Conservation (phyloP, 2,888 invertebrate genomes). For the Spodoptera exigua region DNA sequence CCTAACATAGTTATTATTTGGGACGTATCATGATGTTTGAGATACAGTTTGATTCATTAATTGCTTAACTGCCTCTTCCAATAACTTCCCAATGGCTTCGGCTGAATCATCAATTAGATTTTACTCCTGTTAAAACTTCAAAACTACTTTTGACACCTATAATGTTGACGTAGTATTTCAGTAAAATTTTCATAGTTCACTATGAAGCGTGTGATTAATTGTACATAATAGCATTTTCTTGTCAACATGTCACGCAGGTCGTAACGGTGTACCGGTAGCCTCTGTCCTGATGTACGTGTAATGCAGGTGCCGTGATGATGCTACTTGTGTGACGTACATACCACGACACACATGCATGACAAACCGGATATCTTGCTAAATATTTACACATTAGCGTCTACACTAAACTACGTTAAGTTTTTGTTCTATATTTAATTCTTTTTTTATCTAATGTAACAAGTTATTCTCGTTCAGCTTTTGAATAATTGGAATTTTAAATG, state of each 20-base stretch:
- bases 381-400: conserved; percentile 46
- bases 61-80: no score
- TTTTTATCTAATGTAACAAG: conserved; percentile 24
- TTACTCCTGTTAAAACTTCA: no score
- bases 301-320: conserved; percentile 14
- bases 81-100: no score
- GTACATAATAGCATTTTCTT: no score
- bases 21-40: no score
- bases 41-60: no score
- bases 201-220: no score
- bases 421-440: conserved; percentile 28
- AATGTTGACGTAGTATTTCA: no score
- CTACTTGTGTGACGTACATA: conserved; percentile 41
- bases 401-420: conserved; percentile 11
- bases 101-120: no score
- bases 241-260: no score
- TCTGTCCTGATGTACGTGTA: conserved; percentile 11
- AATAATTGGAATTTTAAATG: conserved; percentile 3
- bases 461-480: conserved; percentile 13
- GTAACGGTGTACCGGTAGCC: neutral
- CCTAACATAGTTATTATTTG: conserved; percentile 1
- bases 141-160: no score
- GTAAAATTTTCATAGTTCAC: no score
- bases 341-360: conserved; percentile 49
- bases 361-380: conserved; percentile 49